Evolutionary conservation across 2,797 vertebrate genomes (phyloP).

Genomic region (Thunnus albacares): DNA sequence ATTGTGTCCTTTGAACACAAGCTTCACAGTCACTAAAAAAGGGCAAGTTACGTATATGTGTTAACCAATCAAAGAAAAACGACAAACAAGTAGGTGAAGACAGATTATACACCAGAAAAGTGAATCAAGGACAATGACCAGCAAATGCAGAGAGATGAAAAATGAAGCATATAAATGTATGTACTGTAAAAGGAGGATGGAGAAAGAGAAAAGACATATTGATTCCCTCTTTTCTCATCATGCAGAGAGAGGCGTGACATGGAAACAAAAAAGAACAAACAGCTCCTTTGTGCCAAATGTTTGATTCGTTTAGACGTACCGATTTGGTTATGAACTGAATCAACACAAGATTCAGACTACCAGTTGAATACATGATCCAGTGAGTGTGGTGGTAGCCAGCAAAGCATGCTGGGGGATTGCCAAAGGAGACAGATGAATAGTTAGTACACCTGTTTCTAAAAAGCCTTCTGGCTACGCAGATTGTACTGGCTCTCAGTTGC

Average conservation of each 20-base stretch:
- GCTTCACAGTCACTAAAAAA: neutral
- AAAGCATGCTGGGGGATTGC: conserved; percentile 7
- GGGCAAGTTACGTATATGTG: too few species aligned
- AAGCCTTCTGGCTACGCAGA: neutral
- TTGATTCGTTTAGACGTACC: neutral
- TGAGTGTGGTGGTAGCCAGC: neutral
- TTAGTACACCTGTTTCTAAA: conserved; percentile 3
- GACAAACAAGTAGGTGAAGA: neutral
- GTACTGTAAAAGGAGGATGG: neutral
- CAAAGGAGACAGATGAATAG: neutral
- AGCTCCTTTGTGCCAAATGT: neutral
- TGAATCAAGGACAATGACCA: neutral
- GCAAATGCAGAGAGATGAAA: conserved; percentile 8
- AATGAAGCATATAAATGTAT: neutral
- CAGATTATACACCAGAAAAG: neutral
- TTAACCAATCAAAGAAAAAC: too few species aligned
- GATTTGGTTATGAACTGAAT: neutral
- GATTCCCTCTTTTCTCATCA: neutral
- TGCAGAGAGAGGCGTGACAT: neutral
- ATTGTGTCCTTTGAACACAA: conserved; percentile 26
- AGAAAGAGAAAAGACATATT: conserved; percentile 2
- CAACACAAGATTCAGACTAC: neutral
- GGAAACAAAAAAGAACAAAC: neutral
- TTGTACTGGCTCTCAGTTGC: neutral
- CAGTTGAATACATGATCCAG: conserved; percentile 19